Evolutionary conservation across 2,888 invertebrate genomes (phyloP), one percentile per base, ranked within the genome.

Genomic region (Cataglyphis livida): DNA sequence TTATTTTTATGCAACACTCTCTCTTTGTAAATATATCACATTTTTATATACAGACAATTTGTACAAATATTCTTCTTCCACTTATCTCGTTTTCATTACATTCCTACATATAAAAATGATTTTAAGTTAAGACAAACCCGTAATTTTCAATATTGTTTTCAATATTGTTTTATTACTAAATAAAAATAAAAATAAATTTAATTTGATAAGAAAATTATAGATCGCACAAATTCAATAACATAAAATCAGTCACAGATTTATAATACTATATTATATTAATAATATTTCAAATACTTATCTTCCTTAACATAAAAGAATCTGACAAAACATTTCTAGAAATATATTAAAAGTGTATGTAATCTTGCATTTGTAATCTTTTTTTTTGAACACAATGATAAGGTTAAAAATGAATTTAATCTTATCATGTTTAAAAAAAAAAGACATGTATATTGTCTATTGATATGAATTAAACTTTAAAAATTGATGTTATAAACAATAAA

Each of bases 331-430:
- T 44, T 21, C 10, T 6, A 3, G 12, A 75, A 74, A 61, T 7
- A 21, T 62, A 48, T 62, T 48, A 48, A 62, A n/a, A 15, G 6
- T 44, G 18, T 64, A 9, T 41, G 15, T 35, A 6, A 35, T 74
- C 15, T 62, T 74, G 41, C 3, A 44, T 7, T n/a, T 12, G n/a
- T 48, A 48, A 74, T 41, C 12, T 12, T 5, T 28, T 35, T 35
- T 35, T 35, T 35, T 35, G 0, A 35, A 6, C 6, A 35, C 35
- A 35, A 35, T 35, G 35, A 35, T 35, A 35, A 35, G 12, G 25
- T 41, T 4, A 18, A 6, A 48, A n/a, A 5, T 48, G 6, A 2
- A 61, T 74, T 74, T 62, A 65, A 65, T 75, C 38, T 65, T 51
- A 75, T 73, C 25, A 4, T 18, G 12, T 62, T 48, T 48, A 0